Conservation (phyloP, 1,140 invertebrate genomes). For the Cotesia chilonis region DNA sequence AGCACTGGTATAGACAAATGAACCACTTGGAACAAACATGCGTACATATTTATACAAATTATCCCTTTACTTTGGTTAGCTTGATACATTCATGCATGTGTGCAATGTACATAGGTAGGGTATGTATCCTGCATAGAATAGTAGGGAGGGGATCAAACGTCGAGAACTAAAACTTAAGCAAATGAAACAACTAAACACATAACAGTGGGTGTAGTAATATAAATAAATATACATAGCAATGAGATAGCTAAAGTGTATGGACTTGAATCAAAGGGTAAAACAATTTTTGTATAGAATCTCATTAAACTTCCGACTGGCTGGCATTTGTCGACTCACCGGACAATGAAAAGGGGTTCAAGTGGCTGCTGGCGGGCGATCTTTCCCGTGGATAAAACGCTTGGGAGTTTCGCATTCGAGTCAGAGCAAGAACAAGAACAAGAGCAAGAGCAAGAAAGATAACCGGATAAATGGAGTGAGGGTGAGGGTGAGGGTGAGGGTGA, state of each 20-base stretch:
- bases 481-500: too few species aligned
- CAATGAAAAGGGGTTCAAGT: slow-evolving; percentile 14
- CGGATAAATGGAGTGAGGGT: too few species aligned
- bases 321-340: slow-evolving; percentile 11
- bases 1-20: too few species aligned
- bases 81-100: too few species aligned
- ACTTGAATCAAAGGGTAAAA: slow-evolving; percentile 32
- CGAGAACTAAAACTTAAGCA: neutral
- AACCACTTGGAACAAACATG: too few species aligned
- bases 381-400: slow-evolving; percentile 16
- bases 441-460: too few species aligned
- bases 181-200: neutral
- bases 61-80: too few species aligned
- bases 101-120: too few species aligned
- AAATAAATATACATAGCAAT: slow-evolving; percentile 9
- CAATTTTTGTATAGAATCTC: slow-evolving; percentile 36
- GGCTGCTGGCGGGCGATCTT: slow-evolving; percentile 12
- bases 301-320: slow-evolving; percentile 34
- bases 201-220: neutral
- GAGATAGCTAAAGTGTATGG: neutral
- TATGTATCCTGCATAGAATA: too few species aligned
- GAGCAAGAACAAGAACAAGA: too few species aligned
- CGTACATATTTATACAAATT: too few species aligned
- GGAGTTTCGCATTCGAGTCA: too few species aligned
- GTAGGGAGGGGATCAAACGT: neutral